These are phyloP conservation scores for Fopius arisanus DNA, from an alignment of 1,140 invertebrate genomes.

Conservation along the genomic window DNA sequence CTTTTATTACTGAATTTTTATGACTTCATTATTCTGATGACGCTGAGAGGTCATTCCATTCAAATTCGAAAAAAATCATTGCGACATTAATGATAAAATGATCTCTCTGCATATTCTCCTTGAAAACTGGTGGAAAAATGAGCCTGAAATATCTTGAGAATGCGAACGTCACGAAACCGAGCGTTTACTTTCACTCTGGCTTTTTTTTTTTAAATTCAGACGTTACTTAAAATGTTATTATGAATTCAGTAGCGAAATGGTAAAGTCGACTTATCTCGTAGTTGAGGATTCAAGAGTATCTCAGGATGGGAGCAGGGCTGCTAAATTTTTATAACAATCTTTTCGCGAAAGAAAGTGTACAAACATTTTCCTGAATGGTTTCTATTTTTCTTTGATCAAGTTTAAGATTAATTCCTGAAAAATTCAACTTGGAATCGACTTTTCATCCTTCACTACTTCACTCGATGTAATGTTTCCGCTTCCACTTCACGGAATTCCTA, in stretches of 20 bases:
- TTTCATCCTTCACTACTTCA: neutral
- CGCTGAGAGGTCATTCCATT: neutral
- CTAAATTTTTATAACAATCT: no score
- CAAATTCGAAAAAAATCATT: neutral
- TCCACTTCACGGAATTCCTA: neutral
- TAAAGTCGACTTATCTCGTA: no score
- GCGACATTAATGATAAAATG: neutral
- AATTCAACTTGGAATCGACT: no score
- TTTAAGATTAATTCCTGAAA: neutral
- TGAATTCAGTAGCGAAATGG: neutral
- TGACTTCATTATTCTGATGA: no score
- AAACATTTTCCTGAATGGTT: no score
- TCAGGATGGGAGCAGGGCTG: no score
- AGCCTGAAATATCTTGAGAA: constrained; percentile 11
- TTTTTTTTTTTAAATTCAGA: constrained; percentile 21
- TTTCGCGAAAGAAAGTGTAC: no score
- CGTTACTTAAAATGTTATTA: constrained; percentile 23
- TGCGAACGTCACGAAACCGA: constrained; percentile 23
- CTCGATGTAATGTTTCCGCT: neutral
- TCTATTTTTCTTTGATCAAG: neutral
- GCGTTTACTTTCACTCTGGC: constrained; percentile 25
- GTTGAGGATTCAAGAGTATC: no score
- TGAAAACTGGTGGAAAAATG: neutral
- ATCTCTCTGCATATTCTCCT: neutral
- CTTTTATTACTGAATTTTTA: no score